Evolutionary conservation across 2,797 vertebrate genomes (phyloP).

Genomic region (Sebastes iracundus): DNA sequence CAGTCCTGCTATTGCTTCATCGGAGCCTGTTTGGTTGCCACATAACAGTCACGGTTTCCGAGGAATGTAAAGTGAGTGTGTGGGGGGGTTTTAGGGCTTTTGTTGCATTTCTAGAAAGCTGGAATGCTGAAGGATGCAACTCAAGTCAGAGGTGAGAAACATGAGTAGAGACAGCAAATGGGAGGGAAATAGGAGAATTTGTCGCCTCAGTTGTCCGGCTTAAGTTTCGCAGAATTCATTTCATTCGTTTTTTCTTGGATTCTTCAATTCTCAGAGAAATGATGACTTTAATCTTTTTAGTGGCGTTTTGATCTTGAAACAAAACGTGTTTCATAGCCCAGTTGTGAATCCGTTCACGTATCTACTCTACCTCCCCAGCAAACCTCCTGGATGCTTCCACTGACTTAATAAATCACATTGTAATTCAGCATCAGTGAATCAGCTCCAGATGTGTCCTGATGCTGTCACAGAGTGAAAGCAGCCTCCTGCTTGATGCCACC

Average conservation of each 20-base stretch:
- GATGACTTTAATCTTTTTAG: not conserved
- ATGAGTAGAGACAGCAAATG: not conserved
- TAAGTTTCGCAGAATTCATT: not conserved
- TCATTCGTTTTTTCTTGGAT: not conserved
- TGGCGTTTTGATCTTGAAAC: not conserved
- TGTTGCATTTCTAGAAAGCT: not conserved
- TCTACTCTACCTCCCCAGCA: not conserved
- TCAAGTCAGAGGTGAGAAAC: not conserved
- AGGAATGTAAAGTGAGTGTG: slow-evolving; percentile 28
- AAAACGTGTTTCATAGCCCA: not conserved
- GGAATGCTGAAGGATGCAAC: not conserved
- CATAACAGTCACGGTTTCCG: not conserved
- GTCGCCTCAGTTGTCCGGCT: not conserved
- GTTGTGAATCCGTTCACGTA: slow-evolving; percentile 4
- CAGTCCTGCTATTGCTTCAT: slow-evolving; percentile 1
- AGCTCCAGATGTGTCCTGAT: slow-evolving; percentile 22
- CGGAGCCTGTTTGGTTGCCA: slow-evolving; percentile 7
- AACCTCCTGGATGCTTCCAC: not conserved
- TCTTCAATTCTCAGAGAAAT: not conserved
- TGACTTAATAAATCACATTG: slow-evolving; percentile 15
- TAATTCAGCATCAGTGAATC: slow-evolving; percentile 20
- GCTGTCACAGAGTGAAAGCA: not conserved
- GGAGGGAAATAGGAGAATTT: not conserved
- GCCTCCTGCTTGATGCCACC: not conserved
- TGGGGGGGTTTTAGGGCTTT: slow-evolving; percentile 1